phyloP scores from a whole-genome alignment of 2,113 vertebrate genomes.

The Mesoclemmys tuberculata region DNA sequence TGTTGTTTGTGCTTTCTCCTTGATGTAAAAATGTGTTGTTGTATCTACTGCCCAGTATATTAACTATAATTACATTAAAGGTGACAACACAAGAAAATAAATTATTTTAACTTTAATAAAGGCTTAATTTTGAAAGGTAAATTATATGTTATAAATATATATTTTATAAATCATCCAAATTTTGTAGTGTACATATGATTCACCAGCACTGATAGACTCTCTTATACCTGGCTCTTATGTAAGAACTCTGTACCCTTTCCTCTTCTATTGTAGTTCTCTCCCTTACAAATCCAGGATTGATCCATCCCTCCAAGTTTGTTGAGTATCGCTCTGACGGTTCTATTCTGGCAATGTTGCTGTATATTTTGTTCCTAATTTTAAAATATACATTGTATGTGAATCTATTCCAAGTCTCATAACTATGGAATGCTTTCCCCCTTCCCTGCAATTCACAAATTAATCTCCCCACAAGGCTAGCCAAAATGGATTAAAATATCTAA shows the following conservation, averaged over 20 bases:
- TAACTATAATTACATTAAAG: too few relatives aligned
- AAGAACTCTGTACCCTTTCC: constrained; percentile 6
- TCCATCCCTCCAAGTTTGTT: constrained; percentile 2
- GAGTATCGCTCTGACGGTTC: not conserved
- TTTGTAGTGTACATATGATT: not conserved
- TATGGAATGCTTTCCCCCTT: not conserved
- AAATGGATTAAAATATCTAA: not conserved
- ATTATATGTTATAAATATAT: not conserved
- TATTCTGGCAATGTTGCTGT: not conserved
- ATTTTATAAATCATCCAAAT: constrained; percentile 18
- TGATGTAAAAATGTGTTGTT: not conserved
- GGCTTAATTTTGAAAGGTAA: not conserved
- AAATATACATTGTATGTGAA: not conserved
- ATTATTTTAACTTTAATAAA: not conserved
- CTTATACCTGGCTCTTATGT: not conserved
- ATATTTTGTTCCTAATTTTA: not conserved
- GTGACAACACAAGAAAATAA: not conserved
- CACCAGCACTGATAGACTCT: not conserved
- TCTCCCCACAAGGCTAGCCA: not conserved
- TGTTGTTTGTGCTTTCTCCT: not conserved
- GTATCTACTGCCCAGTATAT: constrained; percentile 9
- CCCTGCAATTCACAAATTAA: not conserved
- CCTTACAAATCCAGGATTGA: constrained; percentile 37
- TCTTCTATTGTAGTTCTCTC: constrained; percentile 48
- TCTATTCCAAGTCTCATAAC: not conserved